These are phyloP conservation scores for Sardina pilchardus DNA, from an alignment of 2,113 vertebrate species.

Conservation along the genomic window DNA sequence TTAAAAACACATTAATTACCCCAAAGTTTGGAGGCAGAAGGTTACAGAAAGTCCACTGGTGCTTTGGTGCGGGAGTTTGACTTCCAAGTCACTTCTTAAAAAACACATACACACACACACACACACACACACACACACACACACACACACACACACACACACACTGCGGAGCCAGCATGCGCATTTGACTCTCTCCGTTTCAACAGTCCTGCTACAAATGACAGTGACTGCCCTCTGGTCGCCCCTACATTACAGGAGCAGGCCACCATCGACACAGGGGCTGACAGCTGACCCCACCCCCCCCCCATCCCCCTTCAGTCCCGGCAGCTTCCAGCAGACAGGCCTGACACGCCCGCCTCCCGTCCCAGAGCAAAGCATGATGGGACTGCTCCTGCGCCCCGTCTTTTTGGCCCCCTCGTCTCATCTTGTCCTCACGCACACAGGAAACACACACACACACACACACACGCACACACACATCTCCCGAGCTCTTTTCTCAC, in stretches of 20 bases:
- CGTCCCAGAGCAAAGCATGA: conserved; percentile 49
- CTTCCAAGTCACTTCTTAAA: neutral
- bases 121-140: no score
- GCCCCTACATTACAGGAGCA: conserved; percentile 69
- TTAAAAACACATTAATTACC: neutral
- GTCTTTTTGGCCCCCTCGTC: conserved; percentile 8
- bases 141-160: no score
- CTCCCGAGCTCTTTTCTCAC: conserved; percentile 70
- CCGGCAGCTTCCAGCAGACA: conserved; percentile 56
- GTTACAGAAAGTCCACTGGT: neutral
- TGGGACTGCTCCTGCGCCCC: conserved; percentile 62
- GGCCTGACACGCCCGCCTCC: conserved; percentile 57
- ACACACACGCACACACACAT: conserved; percentile 22
- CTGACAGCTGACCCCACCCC: conserved; percentile 75
- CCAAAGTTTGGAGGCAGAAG: neutral
- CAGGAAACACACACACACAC: conserved; percentile 15
- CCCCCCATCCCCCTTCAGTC: conserved; percentile 33
- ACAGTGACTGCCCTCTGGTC: conserved; percentile 68
- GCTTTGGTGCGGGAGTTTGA: neutral
- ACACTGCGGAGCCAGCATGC: conserved; percentile 38
- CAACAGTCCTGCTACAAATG: conserved; percentile 72
- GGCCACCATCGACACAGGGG: conserved; percentile 71
- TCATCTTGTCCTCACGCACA: conserved; percentile 16
- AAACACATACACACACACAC: no score
- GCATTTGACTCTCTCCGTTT: conserved; percentile 60